A percentile compares a stretch with the other conserved stretches of the same genome.
Evolutionary conservation across 2,797 vertebrate genomes (phyloP).

Genomic region (Malacoctenus gilli): DNA sequence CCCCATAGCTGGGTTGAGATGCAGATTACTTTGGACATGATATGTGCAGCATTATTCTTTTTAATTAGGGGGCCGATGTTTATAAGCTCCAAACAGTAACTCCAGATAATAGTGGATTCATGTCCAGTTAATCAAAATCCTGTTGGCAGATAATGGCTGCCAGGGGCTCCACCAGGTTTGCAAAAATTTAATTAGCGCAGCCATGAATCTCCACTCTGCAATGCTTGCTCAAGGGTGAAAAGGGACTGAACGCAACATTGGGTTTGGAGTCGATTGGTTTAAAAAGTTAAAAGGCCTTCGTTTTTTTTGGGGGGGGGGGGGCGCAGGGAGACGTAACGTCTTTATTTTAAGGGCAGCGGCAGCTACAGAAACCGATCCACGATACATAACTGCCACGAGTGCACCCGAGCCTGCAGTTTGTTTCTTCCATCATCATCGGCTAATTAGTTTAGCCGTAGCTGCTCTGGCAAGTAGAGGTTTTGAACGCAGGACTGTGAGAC

Average conservation of each 20-base stretch:
- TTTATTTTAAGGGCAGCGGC: slow-evolving; percentile 25
- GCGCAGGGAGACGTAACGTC: slow-evolving; percentile 10
- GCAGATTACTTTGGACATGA: slow-evolving; percentile 67
- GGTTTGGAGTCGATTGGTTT: slow-evolving; percentile 51
- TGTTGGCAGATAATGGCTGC: slow-evolving; percentile 82
- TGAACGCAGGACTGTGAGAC: slow-evolving; percentile 1
- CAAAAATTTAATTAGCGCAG: slow-evolving; percentile 83
- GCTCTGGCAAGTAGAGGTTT: slow-evolving; percentile 12
- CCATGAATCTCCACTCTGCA: slow-evolving; percentile 77
- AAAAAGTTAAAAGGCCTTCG: slow-evolving; percentile 50
- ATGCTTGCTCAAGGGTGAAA: slow-evolving; percentile 69
- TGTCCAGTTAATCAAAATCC: slow-evolving; percentile 84
- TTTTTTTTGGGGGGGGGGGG: too few relatives aligned
- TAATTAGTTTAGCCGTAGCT: slow-evolving; percentile 19
- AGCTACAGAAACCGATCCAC: slow-evolving; percentile 1
- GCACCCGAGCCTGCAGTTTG: slow-evolving; percentile 22
- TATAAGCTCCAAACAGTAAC: slow-evolving; percentile 74
- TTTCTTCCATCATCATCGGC: slow-evolving; percentile 16
- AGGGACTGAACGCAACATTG: slow-evolving; percentile 47
- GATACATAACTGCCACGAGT: slow-evolving; percentile 8
- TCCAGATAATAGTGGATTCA: slow-evolving; percentile 81
- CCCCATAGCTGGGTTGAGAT: slow-evolving; percentile 52
- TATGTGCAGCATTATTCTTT: slow-evolving; percentile 76
- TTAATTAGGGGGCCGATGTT: slow-evolving; percentile 78
- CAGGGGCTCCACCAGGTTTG: slow-evolving; percentile 79